These are phyloP conservation scores for Eretmochelys imbricata DNA, from an alignment of 2,113 vertebrate species.

Conservation along the genomic window DNA sequence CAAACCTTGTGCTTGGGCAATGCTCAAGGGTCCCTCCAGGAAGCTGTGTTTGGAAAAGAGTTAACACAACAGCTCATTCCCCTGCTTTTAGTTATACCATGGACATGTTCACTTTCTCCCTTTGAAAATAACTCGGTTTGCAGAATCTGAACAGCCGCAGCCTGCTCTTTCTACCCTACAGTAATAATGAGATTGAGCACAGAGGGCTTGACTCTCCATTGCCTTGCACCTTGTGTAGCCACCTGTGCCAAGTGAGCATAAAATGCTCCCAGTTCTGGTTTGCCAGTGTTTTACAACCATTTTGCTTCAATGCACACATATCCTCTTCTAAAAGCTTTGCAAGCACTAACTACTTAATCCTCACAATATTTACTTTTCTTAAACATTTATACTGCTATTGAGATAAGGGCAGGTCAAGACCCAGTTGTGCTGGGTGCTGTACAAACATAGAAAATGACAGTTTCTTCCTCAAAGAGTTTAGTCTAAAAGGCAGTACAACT, in stretches of 20 bases:
- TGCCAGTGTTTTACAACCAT: neutral
- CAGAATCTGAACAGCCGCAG: neutral
- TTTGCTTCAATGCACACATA: neutral
- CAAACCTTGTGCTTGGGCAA: neutral
- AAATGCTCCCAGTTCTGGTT: neutral
- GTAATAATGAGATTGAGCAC: neutral
- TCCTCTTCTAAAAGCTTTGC: neutral
- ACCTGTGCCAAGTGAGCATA: accelerated
- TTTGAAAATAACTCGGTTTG: neutral
- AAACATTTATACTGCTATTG: constrained; percentile 7
- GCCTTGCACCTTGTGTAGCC: accelerated
- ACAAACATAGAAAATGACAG: neutral
- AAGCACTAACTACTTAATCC: neutral
- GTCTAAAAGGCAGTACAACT: neutral
- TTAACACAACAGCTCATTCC: constrained; percentile 32
- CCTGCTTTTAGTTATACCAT: constrained; percentile 7
- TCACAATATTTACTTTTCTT: neutral
- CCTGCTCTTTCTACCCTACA: neutral
- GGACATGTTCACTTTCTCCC: neutral
- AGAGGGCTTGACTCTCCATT: neutral
- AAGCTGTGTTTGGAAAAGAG: constrained; percentile 32
- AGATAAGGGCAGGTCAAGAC: neutral
- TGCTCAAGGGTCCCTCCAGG: constrained; percentile 39
- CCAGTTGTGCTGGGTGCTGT: neutral
- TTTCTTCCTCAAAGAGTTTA: neutral